Evolutionary conservation across 2,888 invertebrate species (phyloP).

Genomic region (Ormyrus thymus): DNA sequence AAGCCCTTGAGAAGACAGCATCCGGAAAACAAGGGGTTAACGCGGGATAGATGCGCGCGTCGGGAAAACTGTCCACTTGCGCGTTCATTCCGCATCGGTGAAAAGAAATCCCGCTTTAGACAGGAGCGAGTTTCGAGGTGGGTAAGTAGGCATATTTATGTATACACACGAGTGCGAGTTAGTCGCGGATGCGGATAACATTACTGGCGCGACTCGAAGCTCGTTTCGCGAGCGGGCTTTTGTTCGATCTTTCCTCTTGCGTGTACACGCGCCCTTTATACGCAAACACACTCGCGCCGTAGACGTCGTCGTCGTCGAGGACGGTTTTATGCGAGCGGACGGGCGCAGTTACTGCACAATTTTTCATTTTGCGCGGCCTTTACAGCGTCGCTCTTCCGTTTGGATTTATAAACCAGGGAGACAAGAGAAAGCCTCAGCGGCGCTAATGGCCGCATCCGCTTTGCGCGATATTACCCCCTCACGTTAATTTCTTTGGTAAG

Average conservation of each 20-base stretch:
- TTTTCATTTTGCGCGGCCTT: too few species aligned
- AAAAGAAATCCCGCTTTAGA: slow-evolving; percentile 31
- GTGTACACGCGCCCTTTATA: not conserved
- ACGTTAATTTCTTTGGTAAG: slow-evolving; percentile 42
- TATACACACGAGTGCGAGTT: too few species aligned
- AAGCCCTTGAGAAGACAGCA: not conserved
- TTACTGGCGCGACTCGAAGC: too few species aligned
- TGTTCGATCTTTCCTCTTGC: slow-evolving; percentile 23
- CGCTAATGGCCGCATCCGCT: slow-evolving; percentile 26
- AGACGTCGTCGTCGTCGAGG: too few species aligned
- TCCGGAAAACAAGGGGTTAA: not conserved
- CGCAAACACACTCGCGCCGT: too few species aligned
- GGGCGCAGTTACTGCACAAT: too few species aligned
- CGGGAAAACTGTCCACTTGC: slow-evolving; percentile 27
- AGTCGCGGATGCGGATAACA: too few species aligned
- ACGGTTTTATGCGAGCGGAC: too few species aligned
- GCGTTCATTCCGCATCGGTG: slow-evolving; percentile 11
- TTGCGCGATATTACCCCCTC: slow-evolving; percentile 23
- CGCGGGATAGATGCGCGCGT: slow-evolving; percentile 10
- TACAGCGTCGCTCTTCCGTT: slow-evolving; percentile 7
- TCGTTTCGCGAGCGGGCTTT: slow-evolving; percentile 18
- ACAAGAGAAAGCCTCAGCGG: not conserved
- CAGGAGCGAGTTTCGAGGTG: too few species aligned
- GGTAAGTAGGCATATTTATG: too few species aligned
- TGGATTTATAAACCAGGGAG: slow-evolving; percentile 24